Evolutionary conservation across 2,888 invertebrate genomes (phyloP).

Genomic region (Aplocera efformata): DNA sequence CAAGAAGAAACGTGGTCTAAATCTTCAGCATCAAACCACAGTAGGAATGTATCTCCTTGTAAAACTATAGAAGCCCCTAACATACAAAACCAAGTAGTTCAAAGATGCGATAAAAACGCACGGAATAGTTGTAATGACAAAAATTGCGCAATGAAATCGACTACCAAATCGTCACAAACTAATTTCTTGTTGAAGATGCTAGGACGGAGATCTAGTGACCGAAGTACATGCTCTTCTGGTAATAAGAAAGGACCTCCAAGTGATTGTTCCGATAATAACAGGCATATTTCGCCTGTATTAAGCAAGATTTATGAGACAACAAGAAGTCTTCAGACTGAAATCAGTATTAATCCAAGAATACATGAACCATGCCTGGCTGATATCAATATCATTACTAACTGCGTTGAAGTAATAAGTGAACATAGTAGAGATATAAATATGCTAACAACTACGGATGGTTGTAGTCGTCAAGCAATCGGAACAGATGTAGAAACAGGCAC

Average conservation of each 20-base stretch:
- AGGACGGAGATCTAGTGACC: constrained; percentile 29
- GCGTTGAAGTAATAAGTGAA: constrained; percentile 49
- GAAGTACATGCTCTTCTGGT: constrained; percentile 28
- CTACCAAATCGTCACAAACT: constrained; percentile 62
- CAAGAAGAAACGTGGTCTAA: constrained; percentile 31
- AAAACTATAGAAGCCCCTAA: constrained; percentile 7
- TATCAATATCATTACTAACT: constrained; percentile 52
- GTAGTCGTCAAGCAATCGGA: constrained; percentile 9
- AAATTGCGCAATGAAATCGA: constrained; percentile 22
- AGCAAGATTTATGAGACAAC: constrained; percentile 46
- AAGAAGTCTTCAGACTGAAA: constrained; percentile 66
- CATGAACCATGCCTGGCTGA: constrained; percentile 62
- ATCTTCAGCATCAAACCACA: constrained; percentile 7
- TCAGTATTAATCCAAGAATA: constrained; percentile 66
- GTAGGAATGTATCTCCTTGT: constrained; percentile 10
- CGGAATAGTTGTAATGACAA: constrained; percentile 1
- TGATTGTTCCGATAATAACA: constrained; percentile 9
- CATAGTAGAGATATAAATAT: constrained; percentile 37
- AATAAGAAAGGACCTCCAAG: constrained; percentile 9
- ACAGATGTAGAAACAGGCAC: neutral
- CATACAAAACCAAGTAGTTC: neutral
- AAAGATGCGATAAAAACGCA: constrained; percentile 3
- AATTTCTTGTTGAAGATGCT: constrained; percentile 45
- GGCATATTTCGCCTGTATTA: constrained; percentile 13
- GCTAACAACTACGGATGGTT: constrained; percentile 23